Evolutionary conservation across 2,113 vertebrate species (phyloP), one percentile per base, ranked within the genome.

Genomic region (Cheirogaleus medius): DNA sequence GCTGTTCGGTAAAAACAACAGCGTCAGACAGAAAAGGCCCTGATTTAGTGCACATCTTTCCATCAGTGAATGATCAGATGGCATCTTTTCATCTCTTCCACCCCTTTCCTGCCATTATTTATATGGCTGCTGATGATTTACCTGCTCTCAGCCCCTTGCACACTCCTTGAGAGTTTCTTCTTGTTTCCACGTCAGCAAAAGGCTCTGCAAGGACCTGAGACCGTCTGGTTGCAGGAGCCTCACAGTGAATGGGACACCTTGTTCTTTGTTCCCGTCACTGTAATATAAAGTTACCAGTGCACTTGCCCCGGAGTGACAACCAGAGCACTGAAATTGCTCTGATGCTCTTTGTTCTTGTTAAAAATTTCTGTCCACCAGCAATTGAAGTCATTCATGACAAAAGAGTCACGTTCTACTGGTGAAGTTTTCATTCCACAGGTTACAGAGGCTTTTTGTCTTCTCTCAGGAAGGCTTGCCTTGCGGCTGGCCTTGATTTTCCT

Each of bases 371-470:
- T 88, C 81, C 12, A 39, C 86, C 54, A 52, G 91, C 86, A 60
- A n/a, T 2, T 34, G 78, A 89, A 95, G 89, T 94, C 82, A 47
- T 85, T 97, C 82, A 56, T 66, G 94, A 97, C 95, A 82, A 63
- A 76, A 90, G 92, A 92, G 84, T 95, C 95, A 73, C 25, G 32
- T 96, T 97, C 93, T 90, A 0, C 81, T 77, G 78, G 80, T 32
- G 69, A 96, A 74, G 96, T 90, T 95, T 96, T 89, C 95, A 81
- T 84, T 92, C 91, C 60, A n/a, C 63, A 49, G 91, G 86, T 87
- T 60, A 95, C 97, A 97, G 94, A 95, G 94, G 83, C 83, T 68
- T 97, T 93, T 94, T 97, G 93, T 98, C 89, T 90, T 90, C 71
- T 84, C 78, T 91, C 74, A 74, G 95, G 81, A 88, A 95, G 44